Evolutionary conservation across 2,888 invertebrate genomes (phyloP).

Genomic region (Atethmia centrago): DNA sequence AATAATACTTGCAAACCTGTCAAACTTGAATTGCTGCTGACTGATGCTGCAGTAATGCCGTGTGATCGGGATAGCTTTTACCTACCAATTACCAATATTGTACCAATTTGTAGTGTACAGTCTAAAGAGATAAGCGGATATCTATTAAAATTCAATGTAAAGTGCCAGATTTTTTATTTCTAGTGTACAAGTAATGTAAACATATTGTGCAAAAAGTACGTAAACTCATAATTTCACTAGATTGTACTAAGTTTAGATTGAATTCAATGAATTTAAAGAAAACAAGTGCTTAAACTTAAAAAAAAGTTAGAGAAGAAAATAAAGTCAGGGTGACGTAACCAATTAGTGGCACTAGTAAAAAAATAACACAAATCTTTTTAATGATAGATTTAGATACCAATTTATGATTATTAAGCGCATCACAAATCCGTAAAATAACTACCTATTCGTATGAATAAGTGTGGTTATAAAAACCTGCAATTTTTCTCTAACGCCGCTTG

Average conservation of each 20-base stretch:
- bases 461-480: conserved; percentile 30
- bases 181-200: background rate
- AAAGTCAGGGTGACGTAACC: conserved; percentile 17
- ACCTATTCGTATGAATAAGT: conserved; percentile 12
- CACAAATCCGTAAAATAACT: conserved; percentile 36
- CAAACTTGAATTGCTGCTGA: background rate
- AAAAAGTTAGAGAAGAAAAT: background rate
- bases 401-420: conserved; percentile 16
- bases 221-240: background rate
- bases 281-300: background rate
- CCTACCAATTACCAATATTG: background rate
- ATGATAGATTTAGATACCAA: conserved; percentile 5
- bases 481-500: conserved; percentile 26
- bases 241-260: background rate
- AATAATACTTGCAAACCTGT: conserved; percentile 16
- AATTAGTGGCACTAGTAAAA: conserved; percentile 10
- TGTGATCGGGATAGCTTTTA: background rate
- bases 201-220: background rate
- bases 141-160: background rate
- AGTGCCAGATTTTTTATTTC: background rate
- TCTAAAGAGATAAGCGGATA: background rate
- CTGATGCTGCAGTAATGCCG: background rate
- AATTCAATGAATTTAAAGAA: background rate
- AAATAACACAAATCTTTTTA: background rate
- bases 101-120: background rate